phyloP scores from a whole-genome alignment of 2,113 vertebrate genomes.

The Athene cunicularia region DNA sequence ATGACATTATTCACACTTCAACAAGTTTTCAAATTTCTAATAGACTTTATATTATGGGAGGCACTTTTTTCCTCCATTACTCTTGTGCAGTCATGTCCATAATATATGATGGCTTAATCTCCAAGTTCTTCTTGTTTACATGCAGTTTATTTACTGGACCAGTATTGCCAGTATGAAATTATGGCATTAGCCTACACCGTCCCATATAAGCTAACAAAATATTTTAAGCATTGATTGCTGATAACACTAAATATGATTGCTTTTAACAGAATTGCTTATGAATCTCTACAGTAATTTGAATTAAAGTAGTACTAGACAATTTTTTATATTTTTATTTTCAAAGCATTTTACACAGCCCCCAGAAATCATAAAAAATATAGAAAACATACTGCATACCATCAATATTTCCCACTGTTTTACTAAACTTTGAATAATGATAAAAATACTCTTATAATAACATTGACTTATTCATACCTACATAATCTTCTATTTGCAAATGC shows the following conservation, averaged over 20 bases:
- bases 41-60: background rate
- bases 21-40: background rate
- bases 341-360: background rate
- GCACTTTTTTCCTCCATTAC: background rate
- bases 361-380: background rate
- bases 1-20: background rate
- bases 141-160: background rate
- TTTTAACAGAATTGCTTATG: background rate
- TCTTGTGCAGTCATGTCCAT: background rate
- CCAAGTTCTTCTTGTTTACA: background rate
- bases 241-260: background rate
- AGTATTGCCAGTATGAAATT: background rate
- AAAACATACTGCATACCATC: background rate
- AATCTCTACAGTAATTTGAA: background rate
- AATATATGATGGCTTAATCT: background rate
- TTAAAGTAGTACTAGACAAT: background rate
- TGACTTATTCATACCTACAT: background rate
- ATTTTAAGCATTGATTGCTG: background rate
- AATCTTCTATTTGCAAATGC: background rate
- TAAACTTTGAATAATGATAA: background rate
- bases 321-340: background rate
- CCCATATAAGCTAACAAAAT: background rate
- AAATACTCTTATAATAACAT: background rate
- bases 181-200: background rate
- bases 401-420: background rate